A percentile compares a stretch with the other conserved stretches of the same genome.
Conservation (phyloP, 2,888 invertebrate genomes). For the Trichogramma dendrolimi region DNA sequence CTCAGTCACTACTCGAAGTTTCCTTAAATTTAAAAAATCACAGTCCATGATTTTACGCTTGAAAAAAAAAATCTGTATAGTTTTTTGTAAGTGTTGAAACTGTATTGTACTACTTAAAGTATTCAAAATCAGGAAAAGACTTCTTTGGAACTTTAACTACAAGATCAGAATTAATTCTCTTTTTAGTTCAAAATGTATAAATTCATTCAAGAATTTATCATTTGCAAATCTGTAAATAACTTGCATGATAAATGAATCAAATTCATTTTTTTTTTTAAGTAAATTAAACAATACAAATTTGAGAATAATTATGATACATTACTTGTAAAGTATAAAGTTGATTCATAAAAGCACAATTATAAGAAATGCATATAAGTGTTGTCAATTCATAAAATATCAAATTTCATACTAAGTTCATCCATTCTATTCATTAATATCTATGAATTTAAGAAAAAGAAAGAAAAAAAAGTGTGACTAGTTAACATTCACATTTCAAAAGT, state of each 20-base stretch:
- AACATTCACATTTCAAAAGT: too few relatives aligned
- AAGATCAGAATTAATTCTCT: constrained; percentile 6
- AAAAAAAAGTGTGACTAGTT: too few relatives aligned
- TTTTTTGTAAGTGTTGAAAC: constrained; percentile 2
- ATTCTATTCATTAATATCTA: too few relatives aligned
- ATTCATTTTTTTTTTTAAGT: constrained; percentile 13
- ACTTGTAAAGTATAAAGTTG: too few relatives aligned
- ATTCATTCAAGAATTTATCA: constrained; percentile 17
- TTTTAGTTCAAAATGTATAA: constrained; percentile 7
- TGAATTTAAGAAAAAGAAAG: too few relatives aligned
- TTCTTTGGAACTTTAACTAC: constrained; percentile 22
- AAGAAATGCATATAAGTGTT: too few relatives aligned
- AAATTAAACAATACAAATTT: constrained; percentile 11
- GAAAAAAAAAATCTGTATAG: constrained; percentile 20
- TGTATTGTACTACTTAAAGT: not conserved
- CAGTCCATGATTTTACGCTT: constrained; percentile 26
- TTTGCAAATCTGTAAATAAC: constrained; percentile 21
- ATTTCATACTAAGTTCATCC: too few relatives aligned
- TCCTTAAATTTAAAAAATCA: constrained; percentile 29
- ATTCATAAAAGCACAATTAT: too few relatives aligned
- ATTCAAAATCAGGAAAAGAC: constrained; percentile 16
- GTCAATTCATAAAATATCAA: too few relatives aligned
- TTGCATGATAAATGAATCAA: constrained; percentile 17
- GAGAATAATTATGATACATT: not conserved
- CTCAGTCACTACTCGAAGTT: constrained; percentile 22